Conservation (phyloP, 1,140 invertebrate species). For the Sycophaga agraensis region DNA sequence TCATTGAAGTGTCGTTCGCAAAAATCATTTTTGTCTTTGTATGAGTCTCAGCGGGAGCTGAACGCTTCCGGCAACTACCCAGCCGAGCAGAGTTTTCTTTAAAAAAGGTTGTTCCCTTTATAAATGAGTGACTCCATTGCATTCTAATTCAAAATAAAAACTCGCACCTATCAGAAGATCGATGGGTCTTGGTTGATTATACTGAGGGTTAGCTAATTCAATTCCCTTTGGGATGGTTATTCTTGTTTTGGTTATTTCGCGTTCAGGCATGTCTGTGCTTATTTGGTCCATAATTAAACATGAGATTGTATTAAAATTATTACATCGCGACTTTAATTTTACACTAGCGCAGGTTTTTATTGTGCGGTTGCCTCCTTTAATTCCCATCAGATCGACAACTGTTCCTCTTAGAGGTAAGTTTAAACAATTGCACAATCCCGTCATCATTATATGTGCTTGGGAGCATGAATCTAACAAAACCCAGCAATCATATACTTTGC, state of each 20-base stretch:
- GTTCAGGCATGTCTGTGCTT: too few species aligned
- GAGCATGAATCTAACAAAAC: slow-evolving; percentile 27
- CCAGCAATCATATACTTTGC: slow-evolving; percentile 16
- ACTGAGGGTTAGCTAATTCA: slow-evolving; percentile 23
- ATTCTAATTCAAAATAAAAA: slow-evolving; percentile 12
- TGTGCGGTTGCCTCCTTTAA: neutral
- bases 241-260: neutral
- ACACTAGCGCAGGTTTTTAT: neutral
- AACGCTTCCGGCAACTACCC: too few species aligned
- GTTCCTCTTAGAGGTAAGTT: neutral
- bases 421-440: neutral
- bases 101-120: neutral
- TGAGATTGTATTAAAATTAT: too few species aligned
- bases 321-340: neutral
- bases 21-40: too few species aligned
- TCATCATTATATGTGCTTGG: slow-evolving; percentile 24
- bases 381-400: too few species aligned
- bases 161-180: slow-evolving; percentile 15
- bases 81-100: too few species aligned
- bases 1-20: too few species aligned
- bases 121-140: slow-evolving; percentile 3
- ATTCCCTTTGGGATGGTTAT: slow-evolving; percentile 11
- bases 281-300: neutral
- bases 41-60: neutral
- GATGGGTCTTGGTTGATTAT: neutral